Percentiles rank a stretch among this genome's conserved stretches.
Evolutionary conservation across 2,113 vertebrate species (phyloP).

Genomic region (Clarias gariepinus): DNA sequence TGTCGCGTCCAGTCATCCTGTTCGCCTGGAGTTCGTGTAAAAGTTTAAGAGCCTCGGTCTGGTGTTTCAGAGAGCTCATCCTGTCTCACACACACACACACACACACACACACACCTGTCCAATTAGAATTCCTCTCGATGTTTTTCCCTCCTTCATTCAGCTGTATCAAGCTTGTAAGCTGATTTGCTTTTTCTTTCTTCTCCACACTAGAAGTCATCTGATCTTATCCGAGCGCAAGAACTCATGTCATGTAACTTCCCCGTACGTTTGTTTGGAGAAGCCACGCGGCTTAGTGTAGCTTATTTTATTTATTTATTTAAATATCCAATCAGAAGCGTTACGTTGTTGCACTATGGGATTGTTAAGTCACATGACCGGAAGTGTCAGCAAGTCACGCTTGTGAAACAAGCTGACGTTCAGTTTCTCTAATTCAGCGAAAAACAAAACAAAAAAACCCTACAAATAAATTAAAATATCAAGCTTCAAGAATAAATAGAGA

Average conservation of each 20-base stretch:
- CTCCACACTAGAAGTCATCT: not conserved
- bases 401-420: not conserved
- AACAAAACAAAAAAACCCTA: not conserved
- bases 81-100: not conserved
- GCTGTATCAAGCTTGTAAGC: not conserved
- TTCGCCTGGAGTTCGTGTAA: not conserved
- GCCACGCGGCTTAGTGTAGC: not conserved
- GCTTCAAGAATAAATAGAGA: not conserved
- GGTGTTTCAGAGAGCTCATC: conserved; percentile 6
- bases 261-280: not conserved
- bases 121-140: not conserved
- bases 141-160: not conserved
- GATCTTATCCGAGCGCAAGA: not conserved
- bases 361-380: conserved; percentile 7
- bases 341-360: not conserved
- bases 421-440: not conserved
- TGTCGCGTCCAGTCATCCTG: not conserved
- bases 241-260: not conserved
- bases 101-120: not conserved
- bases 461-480: not conserved
- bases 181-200: not conserved
- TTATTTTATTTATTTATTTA: no score
- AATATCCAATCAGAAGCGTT: not conserved
- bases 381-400: not conserved
- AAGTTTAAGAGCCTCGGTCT: conserved; percentile 30